Evolutionary conservation across 2,888 invertebrate species (phyloP).

Genomic region (Agelastica alni): DNA sequence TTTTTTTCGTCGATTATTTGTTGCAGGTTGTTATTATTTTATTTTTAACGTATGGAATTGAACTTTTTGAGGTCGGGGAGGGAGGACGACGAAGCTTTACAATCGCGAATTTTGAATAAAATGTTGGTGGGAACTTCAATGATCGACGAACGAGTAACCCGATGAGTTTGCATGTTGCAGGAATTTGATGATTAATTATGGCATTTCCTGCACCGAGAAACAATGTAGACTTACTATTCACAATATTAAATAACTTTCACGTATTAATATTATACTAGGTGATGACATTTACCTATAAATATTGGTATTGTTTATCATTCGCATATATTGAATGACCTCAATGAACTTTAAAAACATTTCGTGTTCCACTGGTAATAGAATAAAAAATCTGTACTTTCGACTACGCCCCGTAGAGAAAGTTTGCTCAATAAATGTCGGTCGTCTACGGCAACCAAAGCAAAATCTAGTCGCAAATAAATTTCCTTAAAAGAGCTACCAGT

Average conservation of each 20-base stretch:
- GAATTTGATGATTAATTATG: slow-evolving; percentile 4
- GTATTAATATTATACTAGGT: no score
- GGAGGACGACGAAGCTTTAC: not conserved
- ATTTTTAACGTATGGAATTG: slow-evolving; percentile 9
- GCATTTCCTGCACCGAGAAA: slow-evolving; percentile 2
- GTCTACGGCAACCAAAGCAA: not conserved
- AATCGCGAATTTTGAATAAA: not conserved
- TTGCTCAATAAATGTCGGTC: slow-evolving; percentile 1
- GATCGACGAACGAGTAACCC: slow-evolving; percentile 8
- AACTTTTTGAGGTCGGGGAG: slow-evolving; percentile 10
- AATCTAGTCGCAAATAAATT: no score
- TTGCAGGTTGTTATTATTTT: slow-evolving; percentile 12
- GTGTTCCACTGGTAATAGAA: no score
- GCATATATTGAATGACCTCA: no score
- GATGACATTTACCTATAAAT: not conserved
- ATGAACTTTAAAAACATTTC: not conserved
- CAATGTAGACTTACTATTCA: no score
- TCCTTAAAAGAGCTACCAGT: no score
- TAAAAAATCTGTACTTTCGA: no score
- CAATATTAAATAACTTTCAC: no score
- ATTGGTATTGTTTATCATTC: not conserved
- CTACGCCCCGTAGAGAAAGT: not conserved
- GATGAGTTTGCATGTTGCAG: not conserved
- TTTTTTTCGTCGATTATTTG: slow-evolving; percentile 6
- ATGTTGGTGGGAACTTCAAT: slow-evolving; percentile 10